Conservation (phyloP, 1,140 invertebrate genomes). For the Drosophila insularis region DNA sequence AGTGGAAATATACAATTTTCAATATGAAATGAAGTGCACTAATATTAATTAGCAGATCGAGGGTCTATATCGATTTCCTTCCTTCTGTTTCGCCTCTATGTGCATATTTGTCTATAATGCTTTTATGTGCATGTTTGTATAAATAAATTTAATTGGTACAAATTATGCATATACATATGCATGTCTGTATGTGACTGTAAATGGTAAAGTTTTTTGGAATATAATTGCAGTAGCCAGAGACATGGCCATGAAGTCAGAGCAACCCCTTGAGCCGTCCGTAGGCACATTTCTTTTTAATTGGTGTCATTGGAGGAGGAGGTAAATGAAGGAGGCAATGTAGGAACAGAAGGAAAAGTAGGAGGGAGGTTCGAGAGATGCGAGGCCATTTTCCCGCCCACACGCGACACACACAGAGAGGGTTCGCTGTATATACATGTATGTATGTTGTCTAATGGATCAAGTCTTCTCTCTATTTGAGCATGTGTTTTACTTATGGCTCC, state of each 20-base stretch:
- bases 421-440: background rate
- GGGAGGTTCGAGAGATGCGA: conserved; percentile 1
- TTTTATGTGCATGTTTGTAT: conserved; percentile 46
- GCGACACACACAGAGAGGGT: conserved; percentile 29
- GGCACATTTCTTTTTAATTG: conserved; percentile 64
- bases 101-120: background rate
- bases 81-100: conserved; percentile 1
- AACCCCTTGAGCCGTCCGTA: conserved; percentile 31
- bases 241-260: conserved; percentile 17
- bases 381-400: conserved; percentile 41
- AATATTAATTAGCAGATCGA: conserved; percentile 49
- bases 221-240: conserved; percentile 61
- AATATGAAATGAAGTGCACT: conserved; percentile 42
- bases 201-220: conserved; percentile 36
- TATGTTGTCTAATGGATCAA: conserved; percentile 11
- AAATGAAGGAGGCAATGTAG: background rate
- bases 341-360: background rate
- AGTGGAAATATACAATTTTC: conserved; percentile 45
- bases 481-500: conserved; percentile 51
- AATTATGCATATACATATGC: conserved; percentile 56
- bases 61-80: conserved; percentile 16
- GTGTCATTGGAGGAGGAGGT: conserved; percentile 22
- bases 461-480: conserved; percentile 28
- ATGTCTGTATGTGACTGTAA: conserved; percentile 17
- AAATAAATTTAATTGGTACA: conserved; percentile 73